Conservation (phyloP, 2,113 vertebrate species). For the Labeo rohita region DNA sequence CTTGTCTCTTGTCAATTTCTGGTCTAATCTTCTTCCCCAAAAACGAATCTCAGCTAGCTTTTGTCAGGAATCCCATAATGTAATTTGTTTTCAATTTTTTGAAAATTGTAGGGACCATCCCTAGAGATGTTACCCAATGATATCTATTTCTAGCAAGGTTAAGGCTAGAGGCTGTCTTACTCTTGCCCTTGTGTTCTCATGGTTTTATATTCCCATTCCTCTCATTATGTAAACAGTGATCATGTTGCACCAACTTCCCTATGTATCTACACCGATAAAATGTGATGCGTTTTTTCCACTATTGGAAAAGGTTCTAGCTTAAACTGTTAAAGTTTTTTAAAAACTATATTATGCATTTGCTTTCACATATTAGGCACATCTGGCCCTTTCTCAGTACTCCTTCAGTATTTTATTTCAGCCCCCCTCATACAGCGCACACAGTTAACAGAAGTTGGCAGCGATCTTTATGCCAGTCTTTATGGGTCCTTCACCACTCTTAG, state of each 20-base stretch:
- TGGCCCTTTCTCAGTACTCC: background rate
- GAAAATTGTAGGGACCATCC: background rate
- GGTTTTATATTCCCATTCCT: constrained; percentile 44
- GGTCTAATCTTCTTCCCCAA: background rate
- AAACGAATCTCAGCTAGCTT: background rate
- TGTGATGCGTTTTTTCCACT: background rate
- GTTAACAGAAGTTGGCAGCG: constrained; percentile 28
- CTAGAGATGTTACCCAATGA: constrained; percentile 29
- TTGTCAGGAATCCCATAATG: background rate
- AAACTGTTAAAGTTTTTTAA: background rate
- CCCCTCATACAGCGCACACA: background rate
- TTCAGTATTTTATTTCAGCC: constrained; percentile 8
- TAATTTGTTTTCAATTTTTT: constrained; percentile 26
- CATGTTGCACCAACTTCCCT: constrained; percentile 24
- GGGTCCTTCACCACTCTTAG: constrained; percentile 25
- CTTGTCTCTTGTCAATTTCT: background rate
- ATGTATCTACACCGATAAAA: constrained; percentile 19
- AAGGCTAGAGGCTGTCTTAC: constrained; percentile 28
- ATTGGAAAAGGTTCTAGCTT: background rate
- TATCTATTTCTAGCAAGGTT: constrained; percentile 45
- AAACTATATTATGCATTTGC: background rate
- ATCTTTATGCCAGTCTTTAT: constrained; percentile 26
- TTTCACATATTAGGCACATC: constrained; percentile 16
- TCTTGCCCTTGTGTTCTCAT: constrained; percentile 39
- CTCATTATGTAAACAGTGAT: constrained; percentile 41